Percentiles rank a stretch among this genome's conserved stretches.
Evolutionary conservation across 37 sponge, comb jelly and placozoan genomes (phyloP).

Genomic region (Petrosia ficiformis): DNA sequence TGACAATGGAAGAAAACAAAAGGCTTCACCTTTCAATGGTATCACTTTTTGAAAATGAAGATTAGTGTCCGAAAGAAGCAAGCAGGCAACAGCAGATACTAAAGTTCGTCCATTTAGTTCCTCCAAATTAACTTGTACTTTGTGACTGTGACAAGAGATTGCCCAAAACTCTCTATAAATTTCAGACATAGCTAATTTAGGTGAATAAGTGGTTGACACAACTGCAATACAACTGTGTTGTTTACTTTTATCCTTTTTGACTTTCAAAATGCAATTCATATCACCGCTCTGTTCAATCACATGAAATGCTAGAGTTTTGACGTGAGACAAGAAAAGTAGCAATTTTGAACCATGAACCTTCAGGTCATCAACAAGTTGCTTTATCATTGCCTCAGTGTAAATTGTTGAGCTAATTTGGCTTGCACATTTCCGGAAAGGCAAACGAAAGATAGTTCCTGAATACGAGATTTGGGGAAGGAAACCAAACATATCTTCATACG

Average conservation of each 20-base stretch:
- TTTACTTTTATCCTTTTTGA: not conserved
- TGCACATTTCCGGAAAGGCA: constrained; percentile 52
- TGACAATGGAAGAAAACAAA: constrained; percentile 40
- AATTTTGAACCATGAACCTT: constrained; percentile 40
- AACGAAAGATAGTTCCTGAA: constrained; percentile 68
- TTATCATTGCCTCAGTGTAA: constrained; percentile 11
- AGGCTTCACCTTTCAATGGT: constrained; percentile 10
- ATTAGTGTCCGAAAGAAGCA: not conserved
- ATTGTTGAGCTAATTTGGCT: constrained; percentile 39
- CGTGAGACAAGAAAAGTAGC: constrained; percentile 42
- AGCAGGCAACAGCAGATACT: not conserved
- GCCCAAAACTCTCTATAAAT: not conserved
- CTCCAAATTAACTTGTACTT: too few relatives aligned
- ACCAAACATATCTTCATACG: constrained; percentile 50
- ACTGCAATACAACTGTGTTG: not conserved
- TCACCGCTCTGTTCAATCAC: not conserved
- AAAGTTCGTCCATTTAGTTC: not conserved
- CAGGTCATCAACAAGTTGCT: constrained; percentile 12
- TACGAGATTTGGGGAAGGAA: constrained; percentile 10
- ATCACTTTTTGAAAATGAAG: not conserved
- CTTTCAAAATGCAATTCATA: not conserved
- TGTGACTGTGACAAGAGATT: too few relatives aligned
- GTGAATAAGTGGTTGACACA: not conserved
- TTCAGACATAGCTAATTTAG: not conserved
- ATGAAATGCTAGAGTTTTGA: constrained; percentile 33